Evolutionary conservation across 2,113 vertebrate species (phyloP).

Genomic region (Leptobrachium ailaonicum): DNA sequence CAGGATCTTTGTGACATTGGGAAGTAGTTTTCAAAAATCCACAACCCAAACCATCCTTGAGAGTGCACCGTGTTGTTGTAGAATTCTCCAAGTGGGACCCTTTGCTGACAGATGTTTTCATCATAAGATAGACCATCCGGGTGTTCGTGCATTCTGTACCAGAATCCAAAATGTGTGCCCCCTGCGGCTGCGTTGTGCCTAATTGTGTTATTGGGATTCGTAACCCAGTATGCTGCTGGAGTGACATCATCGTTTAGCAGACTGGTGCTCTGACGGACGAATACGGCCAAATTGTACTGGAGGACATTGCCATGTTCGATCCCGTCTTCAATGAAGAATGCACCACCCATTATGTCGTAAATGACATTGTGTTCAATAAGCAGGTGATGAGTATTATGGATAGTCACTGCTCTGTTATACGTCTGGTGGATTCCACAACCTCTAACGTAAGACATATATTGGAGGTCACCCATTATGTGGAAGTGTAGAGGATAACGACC

Average conservation of each 20-base stretch:
- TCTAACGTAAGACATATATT: constrained; percentile 76
- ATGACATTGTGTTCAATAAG: constrained; percentile 82
- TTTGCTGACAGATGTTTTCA: constrained; percentile 74
- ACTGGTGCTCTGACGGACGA: constrained; percentile 83
- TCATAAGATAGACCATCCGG: constrained; percentile 78
- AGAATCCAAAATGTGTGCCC: constrained; percentile 86
- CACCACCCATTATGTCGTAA: constrained; percentile 82
- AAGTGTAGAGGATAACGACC: constrained; percentile 85
- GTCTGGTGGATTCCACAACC: constrained; percentile 81
- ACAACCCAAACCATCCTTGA: constrained; percentile 85
- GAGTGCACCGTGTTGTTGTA: constrained; percentile 87
- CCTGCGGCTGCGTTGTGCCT: constrained; percentile 80
- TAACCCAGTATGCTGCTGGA: constrained; percentile 84
- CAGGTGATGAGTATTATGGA: constrained; percentile 82
- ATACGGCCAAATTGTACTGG: constrained; percentile 83
- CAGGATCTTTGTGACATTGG: constrained; percentile 71
- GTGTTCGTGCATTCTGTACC: constrained; percentile 82
- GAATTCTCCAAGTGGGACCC: constrained; percentile 78
- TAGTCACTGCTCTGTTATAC: constrained; percentile 82
- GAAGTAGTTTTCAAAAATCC: constrained; percentile 81
- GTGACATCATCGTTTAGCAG: constrained; percentile 85
- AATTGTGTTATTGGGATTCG: constrained; percentile 82
- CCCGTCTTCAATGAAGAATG: constrained; percentile 86
- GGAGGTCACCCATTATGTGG: constrained; percentile 79
- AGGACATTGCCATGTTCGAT: constrained; percentile 81